Conservation (phyloP, 2,797 vertebrate species). For the Netta rufina region DNA sequence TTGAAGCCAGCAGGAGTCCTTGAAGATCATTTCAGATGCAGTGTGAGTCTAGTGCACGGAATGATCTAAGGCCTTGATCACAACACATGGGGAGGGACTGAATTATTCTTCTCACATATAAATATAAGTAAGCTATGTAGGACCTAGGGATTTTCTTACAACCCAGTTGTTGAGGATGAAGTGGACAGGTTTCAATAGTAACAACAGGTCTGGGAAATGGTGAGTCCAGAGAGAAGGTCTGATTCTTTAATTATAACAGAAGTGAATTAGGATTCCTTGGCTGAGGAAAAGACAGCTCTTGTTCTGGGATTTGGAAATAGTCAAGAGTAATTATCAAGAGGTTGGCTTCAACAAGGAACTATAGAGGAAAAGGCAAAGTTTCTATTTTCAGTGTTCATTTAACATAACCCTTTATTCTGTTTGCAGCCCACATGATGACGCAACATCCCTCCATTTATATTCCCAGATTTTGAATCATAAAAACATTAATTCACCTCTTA, state of each 20-base stretch:
- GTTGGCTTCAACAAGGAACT: slow-evolving; percentile 66
- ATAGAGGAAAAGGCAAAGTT: slow-evolving; percentile 70
- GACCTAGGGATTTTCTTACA: neutral
- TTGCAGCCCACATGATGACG: slow-evolving; percentile 75
- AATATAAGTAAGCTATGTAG: slow-evolving; percentile 8
- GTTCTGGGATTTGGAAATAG: slow-evolving; percentile 73
- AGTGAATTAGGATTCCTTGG: slow-evolving; percentile 53
- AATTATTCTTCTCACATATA: slow-evolving; percentile 30
- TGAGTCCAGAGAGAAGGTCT: slow-evolving; percentile 14
- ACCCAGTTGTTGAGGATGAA: neutral
- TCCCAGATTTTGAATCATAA: slow-evolving; percentile 72
- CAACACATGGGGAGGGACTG: slow-evolving; percentile 40
- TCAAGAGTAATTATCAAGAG: slow-evolving; percentile 67
- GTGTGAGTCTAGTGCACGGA: slow-evolving; percentile 50
- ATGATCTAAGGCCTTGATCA: slow-evolving; percentile 64
- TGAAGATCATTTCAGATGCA: slow-evolving; percentile 69
- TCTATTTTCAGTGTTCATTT: slow-evolving; percentile 77
- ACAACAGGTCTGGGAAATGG: neutral
- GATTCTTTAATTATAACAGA: slow-evolving; percentile 58
- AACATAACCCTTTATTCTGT: slow-evolving; percentile 75
- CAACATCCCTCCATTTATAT: slow-evolving; percentile 69
- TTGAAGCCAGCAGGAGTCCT: slow-evolving; percentile 66
- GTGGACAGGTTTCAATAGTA: slow-evolving; percentile 1
- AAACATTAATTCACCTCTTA: slow-evolving; percentile 71
- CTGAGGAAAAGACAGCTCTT: slow-evolving; percentile 65